Evolutionary conservation across 2,113 vertebrate genomes (phyloP).

Genomic region (Pongo abelii): DNA sequence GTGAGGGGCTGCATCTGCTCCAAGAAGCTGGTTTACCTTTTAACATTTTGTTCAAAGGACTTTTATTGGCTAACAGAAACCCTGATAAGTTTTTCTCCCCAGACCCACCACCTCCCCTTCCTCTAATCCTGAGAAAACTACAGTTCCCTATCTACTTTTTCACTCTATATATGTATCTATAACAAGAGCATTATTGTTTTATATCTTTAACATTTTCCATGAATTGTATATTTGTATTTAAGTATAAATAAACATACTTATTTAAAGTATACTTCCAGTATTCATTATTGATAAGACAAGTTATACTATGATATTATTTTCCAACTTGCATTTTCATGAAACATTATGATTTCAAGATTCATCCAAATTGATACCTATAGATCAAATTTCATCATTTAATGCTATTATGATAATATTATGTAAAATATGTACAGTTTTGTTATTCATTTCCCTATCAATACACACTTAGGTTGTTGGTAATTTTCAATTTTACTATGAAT

Average conservation of each 20-base stretch:
- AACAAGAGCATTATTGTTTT: background rate
- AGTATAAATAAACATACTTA: background rate
- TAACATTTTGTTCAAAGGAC: background rate
- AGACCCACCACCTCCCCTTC: background rate
- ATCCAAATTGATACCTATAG: background rate
- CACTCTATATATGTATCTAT: background rate
- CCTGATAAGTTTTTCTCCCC: background rate
- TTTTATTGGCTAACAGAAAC: background rate
- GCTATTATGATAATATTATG: background rate
- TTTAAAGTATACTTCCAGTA: background rate
- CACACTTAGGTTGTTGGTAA: background rate
- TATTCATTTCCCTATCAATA: background rate
- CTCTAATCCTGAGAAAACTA: background rate
- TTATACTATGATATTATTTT: background rate
- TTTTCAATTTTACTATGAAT: background rate
- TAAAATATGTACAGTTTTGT: background rate
- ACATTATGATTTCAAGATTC: background rate
- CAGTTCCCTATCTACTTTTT: background rate
- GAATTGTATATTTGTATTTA: background rate
- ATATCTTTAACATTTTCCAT: background rate
- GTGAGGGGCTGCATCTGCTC: background rate
- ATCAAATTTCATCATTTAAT: background rate
- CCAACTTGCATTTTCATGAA: background rate
- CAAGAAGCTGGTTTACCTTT: background rate
- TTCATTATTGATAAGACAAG: background rate